These are phyloP conservation scores for Orientallactaga sibirica DNA, from an alignment of 2,797 vertebrate genomes.

Conservation along the genomic window DNA sequence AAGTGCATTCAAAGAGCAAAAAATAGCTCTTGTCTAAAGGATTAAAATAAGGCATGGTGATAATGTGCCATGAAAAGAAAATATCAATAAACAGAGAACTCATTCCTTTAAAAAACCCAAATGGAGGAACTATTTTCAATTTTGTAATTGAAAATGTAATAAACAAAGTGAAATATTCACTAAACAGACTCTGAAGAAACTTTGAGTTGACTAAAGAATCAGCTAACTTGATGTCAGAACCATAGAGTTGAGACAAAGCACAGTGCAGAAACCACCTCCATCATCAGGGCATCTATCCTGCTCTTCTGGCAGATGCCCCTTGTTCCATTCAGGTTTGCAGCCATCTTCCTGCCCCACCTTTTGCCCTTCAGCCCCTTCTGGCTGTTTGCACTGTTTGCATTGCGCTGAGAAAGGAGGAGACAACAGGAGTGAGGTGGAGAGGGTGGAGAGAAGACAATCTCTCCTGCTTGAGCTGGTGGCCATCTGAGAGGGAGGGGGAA, in stretches of 20 bases:
- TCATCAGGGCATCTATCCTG: slow-evolving; percentile 81
- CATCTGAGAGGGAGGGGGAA: slow-evolving; percentile 69
- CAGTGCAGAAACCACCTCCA: slow-evolving; percentile 75
- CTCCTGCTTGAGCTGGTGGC: slow-evolving; percentile 84
- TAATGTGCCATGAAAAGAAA: not conserved
- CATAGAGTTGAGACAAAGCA: not conserved
- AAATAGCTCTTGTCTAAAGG: not conserved
- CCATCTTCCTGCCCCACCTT: slow-evolving; percentile 43
- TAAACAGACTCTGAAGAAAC: not conserved
- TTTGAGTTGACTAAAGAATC: not conserved
- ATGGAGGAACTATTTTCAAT: not conserved
- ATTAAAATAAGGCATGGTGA: not conserved
- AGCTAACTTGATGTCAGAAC: not conserved
- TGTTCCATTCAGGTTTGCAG: slow-evolving; percentile 85
- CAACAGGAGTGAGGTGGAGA: slow-evolving; percentile 65
- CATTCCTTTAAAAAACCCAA: not conserved
- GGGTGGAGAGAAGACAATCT: slow-evolving; percentile 73
- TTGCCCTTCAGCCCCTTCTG: slow-evolving; percentile 84
- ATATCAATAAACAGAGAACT: not conserved
- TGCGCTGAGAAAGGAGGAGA: slow-evolving; percentile 90
- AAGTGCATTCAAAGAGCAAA: not conserved
- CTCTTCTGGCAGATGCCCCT: slow-evolving; percentile 78
- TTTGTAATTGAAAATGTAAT: not conserved
- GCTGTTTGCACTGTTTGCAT: slow-evolving; percentile 89
- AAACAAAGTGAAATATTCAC: slow-evolving; percentile 19